Evolutionary conservation across 2,888 invertebrate species (phyloP), one percentile per base, ranked within the genome.

Genomic region (Alitta virens): DNA sequence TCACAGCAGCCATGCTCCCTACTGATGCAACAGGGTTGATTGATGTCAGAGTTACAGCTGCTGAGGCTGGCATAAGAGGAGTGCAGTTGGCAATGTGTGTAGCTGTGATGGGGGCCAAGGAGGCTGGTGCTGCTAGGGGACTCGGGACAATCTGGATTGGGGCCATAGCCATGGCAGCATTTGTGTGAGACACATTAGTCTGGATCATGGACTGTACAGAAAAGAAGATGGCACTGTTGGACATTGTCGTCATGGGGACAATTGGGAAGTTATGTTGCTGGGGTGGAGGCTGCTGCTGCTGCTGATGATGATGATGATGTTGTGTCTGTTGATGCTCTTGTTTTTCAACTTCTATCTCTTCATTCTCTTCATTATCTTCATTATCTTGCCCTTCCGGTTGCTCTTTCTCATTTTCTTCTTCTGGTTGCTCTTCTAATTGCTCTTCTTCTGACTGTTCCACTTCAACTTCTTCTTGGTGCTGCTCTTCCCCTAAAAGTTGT

Each of bases 261-360:
- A 49, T 49, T 49, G 23, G 18, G 49, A 23, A 3, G 7, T 49
- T 23, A 9, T 3, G 18, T 23, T 49, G 18, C 21, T 42, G 57
- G 23, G 16, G 57, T 57, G 42, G n/a, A 46, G 21, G 33, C 23
- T 58, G 52, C 40, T 38, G 52, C 3, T 54, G 54, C 21, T 18
- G 16, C 27, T 16, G 27, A 2, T 3, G 27, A 5, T 27, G 54
- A 21, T 25, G 54, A 7, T 27, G 12, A n/a, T 26, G 7, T 27
- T 54, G 54, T 3, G 25, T 27, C 1, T 43, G 3, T n/a, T 56
- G 42, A 2, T 43, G 25, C 26, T 63, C 56, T 23, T 56, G 60
- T 23, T 56, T 25, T 25, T 56, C 46, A 46, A 24, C 43, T 60
- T 54, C 50, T 53, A 52, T 27, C 56, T 38, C 46, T 65, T 54